Evolutionary conservation across 2,113 vertebrate genomes (phyloP).

Genomic region (Cairina moschata): DNA sequence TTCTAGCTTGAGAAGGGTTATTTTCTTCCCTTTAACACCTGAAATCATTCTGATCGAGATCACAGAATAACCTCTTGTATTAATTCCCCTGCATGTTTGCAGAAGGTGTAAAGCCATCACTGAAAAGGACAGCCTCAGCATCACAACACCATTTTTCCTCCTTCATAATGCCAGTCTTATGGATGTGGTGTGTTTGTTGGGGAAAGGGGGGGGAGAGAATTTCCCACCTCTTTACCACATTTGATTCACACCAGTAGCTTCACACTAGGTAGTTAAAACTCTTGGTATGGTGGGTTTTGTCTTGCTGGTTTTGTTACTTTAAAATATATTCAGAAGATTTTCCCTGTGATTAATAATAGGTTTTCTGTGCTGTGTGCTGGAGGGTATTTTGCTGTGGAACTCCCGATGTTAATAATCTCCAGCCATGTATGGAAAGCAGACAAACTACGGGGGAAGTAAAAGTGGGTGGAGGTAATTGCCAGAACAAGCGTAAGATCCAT

Average conservation of each 20-base stretch:
- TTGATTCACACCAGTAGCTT: background rate
- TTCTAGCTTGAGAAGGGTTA: constrained; percentile 14
- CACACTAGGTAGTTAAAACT: background rate
- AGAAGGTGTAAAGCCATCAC: background rate
- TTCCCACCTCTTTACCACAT: rapidly evolving
- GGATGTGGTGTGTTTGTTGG: background rate
- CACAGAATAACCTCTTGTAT: background rate
- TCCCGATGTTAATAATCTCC: background rate
- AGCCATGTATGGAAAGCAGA: background rate
- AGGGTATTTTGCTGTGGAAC: background rate
- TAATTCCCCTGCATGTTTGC: background rate
- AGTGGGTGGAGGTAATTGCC: background rate
- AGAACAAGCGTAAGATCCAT: background rate
- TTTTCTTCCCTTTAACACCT: background rate
- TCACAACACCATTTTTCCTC: background rate
- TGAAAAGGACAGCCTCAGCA: background rate
- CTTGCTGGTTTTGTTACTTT: background rate
- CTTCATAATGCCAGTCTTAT: background rate
- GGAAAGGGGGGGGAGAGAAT: background rate
- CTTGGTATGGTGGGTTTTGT: background rate
- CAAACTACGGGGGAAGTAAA: background rate
- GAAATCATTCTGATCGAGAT: constrained; percentile 14
- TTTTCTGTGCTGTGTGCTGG: background rate
- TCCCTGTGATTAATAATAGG: background rate
- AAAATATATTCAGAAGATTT: background rate